A percentile compares a stretch with the other conserved stretches of the same genome.
phyloP scores from a whole-genome alignment of 2,888 invertebrate species.

The Liodrosophila aerea region DNA sequence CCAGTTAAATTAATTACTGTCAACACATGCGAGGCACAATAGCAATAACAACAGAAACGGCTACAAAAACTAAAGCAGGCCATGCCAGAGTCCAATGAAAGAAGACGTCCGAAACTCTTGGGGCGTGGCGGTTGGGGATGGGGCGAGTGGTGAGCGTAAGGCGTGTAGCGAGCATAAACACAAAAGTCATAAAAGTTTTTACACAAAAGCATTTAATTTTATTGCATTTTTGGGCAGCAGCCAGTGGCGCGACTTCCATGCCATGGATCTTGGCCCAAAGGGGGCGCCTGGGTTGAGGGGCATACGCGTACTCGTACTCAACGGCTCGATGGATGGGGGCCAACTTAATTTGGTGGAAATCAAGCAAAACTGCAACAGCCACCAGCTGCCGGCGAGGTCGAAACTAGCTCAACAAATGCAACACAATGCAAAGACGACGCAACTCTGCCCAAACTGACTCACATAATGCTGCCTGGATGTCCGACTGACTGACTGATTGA shows the following conservation, averaged over 20 bases:
- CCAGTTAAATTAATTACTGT: slow-evolving; percentile 76
- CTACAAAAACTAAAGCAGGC: slow-evolving; percentile 71
- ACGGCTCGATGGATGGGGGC: slow-evolving; percentile 44
- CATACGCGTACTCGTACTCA: slow-evolving; percentile 48
- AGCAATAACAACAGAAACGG: slow-evolving; percentile 10
- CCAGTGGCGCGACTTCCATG: slow-evolving; percentile 25
- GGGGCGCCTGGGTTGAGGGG: slow-evolving; percentile 6
- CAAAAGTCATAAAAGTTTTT: slow-evolving; percentile 75
- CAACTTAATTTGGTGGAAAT: slow-evolving; percentile 75
- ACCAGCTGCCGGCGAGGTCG: slow-evolving; percentile 32
- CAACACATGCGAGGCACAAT: slow-evolving; percentile 62
- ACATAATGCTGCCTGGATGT: neutral
- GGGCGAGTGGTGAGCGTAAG: slow-evolving; percentile 19
- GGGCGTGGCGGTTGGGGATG: neutral
- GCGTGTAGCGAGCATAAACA: slow-evolving; percentile 73
- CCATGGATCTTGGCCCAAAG: slow-evolving; percentile 9
- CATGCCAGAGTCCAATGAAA: slow-evolving; percentile 58
- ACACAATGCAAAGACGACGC: slow-evolving; percentile 18
- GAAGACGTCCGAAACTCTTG: slow-evolving; percentile 23
- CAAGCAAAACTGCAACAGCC: slow-evolving; percentile 71
- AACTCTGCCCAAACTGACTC: slow-evolving; percentile 27
- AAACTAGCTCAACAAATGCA: slow-evolving; percentile 23
- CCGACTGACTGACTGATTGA: neutral
- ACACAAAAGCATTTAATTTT: slow-evolving; percentile 77
- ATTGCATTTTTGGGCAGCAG: slow-evolving; percentile 76